Evolutionary conservation across 2,113 vertebrate genomes (phyloP).

Genomic region (Syrmaticus mikado): DNA sequence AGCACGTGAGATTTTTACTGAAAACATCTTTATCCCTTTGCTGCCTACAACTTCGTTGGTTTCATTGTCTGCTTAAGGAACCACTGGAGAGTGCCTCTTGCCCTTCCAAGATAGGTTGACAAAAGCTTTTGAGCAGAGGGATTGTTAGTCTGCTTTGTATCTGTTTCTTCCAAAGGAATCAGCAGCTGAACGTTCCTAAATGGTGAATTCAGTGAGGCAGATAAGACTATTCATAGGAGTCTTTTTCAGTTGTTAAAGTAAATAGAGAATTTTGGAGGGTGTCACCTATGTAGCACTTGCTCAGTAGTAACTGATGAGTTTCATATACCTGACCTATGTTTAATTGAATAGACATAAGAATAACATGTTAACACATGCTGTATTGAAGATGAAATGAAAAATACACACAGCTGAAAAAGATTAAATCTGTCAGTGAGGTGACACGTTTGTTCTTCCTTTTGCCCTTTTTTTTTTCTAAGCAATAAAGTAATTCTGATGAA

Average conservation of each 20-base stretch:
- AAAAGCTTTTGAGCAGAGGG: background rate
- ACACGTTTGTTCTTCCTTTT: background rate
- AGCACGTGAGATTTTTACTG: background rate
- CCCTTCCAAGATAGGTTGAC: background rate
- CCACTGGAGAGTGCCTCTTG: background rate
- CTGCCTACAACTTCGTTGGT: background rate
- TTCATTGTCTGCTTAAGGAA: background rate
- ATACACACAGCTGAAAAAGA: background rate
- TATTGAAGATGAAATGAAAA: background rate
- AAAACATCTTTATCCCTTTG: background rate
- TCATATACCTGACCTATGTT: background rate
- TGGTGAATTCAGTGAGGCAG: rapidly evolving
- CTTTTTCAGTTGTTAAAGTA: background rate
- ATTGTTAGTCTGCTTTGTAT: rapidly evolving
- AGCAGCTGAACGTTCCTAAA: background rate
- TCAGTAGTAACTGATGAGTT: background rate
- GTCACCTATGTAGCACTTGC: background rate
- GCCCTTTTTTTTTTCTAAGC: background rate
- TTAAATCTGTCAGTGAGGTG: background rate
- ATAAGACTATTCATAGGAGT: background rate
- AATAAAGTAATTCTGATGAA: background rate
- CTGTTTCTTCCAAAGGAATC: background rate
- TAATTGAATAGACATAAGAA: background rate
- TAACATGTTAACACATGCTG: background rate
- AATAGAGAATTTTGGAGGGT: background rate